These are phyloP conservation scores for Oconnorella tubifera DNA, from an alignment of 2,888 invertebrate species.

Conservation along the genomic window DNA sequence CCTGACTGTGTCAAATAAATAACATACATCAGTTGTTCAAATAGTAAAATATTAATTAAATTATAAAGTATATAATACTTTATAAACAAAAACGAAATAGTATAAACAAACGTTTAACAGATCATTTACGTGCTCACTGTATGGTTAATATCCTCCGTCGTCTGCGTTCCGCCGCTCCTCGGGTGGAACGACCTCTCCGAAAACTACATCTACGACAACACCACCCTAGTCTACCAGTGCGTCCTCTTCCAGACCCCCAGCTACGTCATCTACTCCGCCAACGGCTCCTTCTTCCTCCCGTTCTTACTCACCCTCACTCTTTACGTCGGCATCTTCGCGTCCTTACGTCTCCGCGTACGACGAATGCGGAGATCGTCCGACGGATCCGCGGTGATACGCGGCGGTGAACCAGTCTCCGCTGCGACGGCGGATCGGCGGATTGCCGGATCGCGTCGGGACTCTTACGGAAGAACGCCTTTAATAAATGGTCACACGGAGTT, in stretches of 20 bases:
- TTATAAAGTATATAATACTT: too few relatives aligned
- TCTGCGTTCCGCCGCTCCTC: constrained; percentile 54
- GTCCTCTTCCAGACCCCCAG: constrained; percentile 50
- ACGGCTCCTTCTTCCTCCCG: constrained; percentile 55
- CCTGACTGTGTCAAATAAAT: too few relatives aligned
- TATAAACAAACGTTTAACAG: too few relatives aligned
- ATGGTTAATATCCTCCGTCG: constrained; percentile 54
- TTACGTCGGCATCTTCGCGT: constrained; percentile 53
- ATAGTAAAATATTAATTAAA: too few relatives aligned
- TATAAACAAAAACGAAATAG: too few relatives aligned
- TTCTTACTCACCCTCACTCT: constrained; percentile 52
- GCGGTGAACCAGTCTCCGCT: too few relatives aligned
- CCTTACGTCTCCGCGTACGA: constrained; percentile 44
- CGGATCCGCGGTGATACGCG: too few relatives aligned
- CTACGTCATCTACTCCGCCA: constrained; percentile 55
- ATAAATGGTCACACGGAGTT: too few relatives aligned
- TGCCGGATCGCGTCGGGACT: too few relatives aligned
- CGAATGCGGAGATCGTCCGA: constrained; percentile 4
- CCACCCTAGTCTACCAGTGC: constrained; percentile 44
- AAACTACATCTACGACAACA: constrained; percentile 33
- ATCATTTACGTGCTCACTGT: constrained; percentile 51
- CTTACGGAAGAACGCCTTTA: too few relatives aligned
- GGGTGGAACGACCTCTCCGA: constrained; percentile 37
- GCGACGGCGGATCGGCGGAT: too few relatives aligned
- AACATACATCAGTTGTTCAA: too few relatives aligned